Conservation (phyloP, 2,888 invertebrate genomes). For the Alentia gelatinosa region DNA sequence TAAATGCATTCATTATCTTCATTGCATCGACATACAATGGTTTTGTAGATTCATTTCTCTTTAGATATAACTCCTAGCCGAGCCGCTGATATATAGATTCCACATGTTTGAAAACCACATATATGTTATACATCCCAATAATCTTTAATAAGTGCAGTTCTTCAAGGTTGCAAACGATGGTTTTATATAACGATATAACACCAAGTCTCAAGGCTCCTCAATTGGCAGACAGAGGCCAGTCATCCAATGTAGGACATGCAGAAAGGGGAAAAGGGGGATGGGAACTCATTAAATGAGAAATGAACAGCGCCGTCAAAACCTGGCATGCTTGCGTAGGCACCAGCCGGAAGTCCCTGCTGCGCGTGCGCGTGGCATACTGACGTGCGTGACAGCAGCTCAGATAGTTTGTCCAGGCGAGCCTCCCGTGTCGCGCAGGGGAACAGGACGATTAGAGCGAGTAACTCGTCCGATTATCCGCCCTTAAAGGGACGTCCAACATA, state of each 20-base stretch:
- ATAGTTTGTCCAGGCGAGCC: background rate
- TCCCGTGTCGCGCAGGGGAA: background rate
- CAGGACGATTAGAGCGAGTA: background rate
- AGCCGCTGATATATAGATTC: no score
- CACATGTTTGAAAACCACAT: no score
- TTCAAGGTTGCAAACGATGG: no score
- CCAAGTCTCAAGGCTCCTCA: no score
- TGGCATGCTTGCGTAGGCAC: background rate
- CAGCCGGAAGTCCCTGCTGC: background rate
- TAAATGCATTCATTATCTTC: no score
- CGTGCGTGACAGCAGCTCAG: background rate
- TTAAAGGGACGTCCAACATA: background rate
- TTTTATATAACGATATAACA: no score
- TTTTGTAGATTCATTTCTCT: no score
- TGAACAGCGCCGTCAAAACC: background rate
- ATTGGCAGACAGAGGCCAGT: background rate
- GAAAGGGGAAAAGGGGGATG: background rate
- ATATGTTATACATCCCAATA: no score
- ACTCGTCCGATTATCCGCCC: background rate
- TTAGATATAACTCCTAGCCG: no score
- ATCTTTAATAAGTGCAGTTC: no score
- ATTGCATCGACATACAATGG: no score
- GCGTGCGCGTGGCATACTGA: background rate
- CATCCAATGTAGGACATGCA: background rate
- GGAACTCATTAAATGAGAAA: background rate